Evolutionary conservation across 2,888 invertebrate species (phyloP).

Genomic region (Luperina nickerlii): DNA sequence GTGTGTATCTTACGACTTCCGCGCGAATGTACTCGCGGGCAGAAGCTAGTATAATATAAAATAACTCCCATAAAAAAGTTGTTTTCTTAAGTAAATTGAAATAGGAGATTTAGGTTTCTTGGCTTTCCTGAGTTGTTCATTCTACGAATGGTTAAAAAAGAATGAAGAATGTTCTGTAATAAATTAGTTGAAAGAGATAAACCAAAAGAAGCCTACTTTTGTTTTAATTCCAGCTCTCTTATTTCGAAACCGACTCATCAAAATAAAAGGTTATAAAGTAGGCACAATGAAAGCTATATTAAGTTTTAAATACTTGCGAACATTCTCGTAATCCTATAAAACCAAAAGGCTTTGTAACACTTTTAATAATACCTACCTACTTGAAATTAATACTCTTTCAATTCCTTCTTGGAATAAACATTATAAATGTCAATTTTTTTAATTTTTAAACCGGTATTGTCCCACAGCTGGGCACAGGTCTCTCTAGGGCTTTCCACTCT

Average conservation of each 20-base stretch:
- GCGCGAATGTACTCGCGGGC: not conserved
- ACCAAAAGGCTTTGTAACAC: not conserved
- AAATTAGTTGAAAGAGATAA: slow-evolving; percentile 14
- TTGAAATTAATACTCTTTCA: not conserved
- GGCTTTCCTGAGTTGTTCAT: not conserved
- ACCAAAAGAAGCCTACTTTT: not conserved
- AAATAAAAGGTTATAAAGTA: slow-evolving; percentile 2
- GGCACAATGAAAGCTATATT: not conserved
- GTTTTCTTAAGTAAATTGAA: not conserved
- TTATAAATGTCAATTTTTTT: too few relatives aligned
- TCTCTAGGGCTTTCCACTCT: too few relatives aligned
- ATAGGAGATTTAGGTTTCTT: too few relatives aligned
- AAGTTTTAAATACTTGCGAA: not conserved
- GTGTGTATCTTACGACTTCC: not conserved
- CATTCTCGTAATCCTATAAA: not conserved
- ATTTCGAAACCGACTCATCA: not conserved
- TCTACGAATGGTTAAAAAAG: slow-evolving; percentile 15
- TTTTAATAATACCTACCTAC: not conserved
- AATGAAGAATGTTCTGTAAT: slow-evolving; percentile 8
- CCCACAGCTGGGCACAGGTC: too few relatives aligned
- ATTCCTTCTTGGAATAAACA: too few relatives aligned
- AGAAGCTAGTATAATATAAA: slow-evolving; percentile 5
- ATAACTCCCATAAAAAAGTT: not conserved
- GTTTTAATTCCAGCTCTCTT: not conserved
- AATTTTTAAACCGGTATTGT: too few relatives aligned